Conservation (phyloP, 2,113 vertebrate species). For the Rhadina sibilatrix region DNA sequence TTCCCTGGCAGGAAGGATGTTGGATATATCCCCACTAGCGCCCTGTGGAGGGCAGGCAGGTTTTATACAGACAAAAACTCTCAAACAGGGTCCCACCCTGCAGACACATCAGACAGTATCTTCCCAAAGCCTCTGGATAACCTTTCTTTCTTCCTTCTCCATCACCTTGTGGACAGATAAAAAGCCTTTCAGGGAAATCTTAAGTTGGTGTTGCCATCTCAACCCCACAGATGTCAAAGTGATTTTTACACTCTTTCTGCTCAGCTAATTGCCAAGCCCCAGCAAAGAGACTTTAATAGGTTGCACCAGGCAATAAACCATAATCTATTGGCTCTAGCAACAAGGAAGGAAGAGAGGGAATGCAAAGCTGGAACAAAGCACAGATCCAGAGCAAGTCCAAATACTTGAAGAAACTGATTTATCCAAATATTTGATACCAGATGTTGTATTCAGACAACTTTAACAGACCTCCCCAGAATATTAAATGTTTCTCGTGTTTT, state of each 20-base stretch:
- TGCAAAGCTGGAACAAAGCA: constrained; percentile 33
- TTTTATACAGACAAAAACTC: neutral
- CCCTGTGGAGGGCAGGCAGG: fast-evolving
- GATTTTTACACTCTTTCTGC: constrained; percentile 14
- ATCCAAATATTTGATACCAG: constrained; percentile 25
- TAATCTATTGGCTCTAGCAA: neutral
- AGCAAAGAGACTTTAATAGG: neutral
- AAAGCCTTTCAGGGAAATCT: neutral
- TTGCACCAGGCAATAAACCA: constrained; percentile 36
- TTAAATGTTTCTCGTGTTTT: neutral
- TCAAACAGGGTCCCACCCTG: neutral
- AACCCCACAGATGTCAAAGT: neutral
- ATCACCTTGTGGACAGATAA: neutral
- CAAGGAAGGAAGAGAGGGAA: neutral
- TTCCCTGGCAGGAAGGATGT: neutral
- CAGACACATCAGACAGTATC: neutral
- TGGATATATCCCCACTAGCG: neutral
- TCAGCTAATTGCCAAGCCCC: neutral
- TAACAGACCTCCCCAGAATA: neutral
- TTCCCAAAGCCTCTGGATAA: neutral
- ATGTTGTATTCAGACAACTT: constrained; percentile 32
- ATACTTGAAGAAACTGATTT: constrained; percentile 5
- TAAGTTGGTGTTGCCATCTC: neutral
- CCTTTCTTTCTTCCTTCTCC: neutral
- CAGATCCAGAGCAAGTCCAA: constrained; percentile 18